A percentile compares a stretch with the other conserved stretches of the same genome.
These are phyloP conservation scores for Mermis nigrescens DNA, from an alignment of 2,888 invertebrate genomes.

Conservation along the genomic window DNA sequence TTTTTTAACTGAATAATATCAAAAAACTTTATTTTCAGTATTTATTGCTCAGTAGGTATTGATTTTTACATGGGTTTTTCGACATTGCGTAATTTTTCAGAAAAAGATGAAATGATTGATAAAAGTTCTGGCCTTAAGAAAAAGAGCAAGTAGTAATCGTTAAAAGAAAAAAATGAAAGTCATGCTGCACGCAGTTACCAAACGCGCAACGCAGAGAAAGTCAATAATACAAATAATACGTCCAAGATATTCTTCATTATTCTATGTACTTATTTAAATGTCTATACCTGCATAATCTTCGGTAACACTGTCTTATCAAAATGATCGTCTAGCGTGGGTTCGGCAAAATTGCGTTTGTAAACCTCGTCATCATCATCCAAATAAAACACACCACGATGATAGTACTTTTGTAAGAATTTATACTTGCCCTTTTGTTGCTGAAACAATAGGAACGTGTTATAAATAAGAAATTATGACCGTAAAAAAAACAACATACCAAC, in stretches of 20 bases:
- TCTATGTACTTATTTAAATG: too few species aligned
- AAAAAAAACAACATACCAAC: too few species aligned
- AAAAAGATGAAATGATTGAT: too few species aligned
- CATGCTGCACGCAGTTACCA: neutral
- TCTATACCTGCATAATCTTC: slow-evolving; percentile 77
- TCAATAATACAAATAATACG: too few species aligned
- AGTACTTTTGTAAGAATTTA: slow-evolving; percentile 97
- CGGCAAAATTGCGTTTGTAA: slow-evolving; percentile 68
- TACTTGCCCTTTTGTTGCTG: slow-evolving; percentile 79
- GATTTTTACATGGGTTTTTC: too few species aligned
- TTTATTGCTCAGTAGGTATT: too few species aligned
- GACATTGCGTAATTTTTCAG: too few species aligned
- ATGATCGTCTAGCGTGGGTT: slow-evolving; percentile 90
- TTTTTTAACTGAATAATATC: too few species aligned
- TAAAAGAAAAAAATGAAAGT: too few species aligned
- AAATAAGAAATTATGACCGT: neutral
- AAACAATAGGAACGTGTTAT: slow-evolving; percentile 11
- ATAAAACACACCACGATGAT: slow-evolving; percentile 96
- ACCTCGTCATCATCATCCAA: slow-evolving; percentile 42
- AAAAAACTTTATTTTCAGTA: too few species aligned
- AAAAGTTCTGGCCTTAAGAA: too few species aligned
- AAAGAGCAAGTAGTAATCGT: too few species aligned
- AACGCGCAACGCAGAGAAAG: neutral
- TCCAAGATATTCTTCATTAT: neutral
- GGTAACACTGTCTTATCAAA: slow-evolving; percentile 96